Base-by-base conservation (phyloP, 2,113 vertebrate species). In the Scomber japonicus region DNA sequence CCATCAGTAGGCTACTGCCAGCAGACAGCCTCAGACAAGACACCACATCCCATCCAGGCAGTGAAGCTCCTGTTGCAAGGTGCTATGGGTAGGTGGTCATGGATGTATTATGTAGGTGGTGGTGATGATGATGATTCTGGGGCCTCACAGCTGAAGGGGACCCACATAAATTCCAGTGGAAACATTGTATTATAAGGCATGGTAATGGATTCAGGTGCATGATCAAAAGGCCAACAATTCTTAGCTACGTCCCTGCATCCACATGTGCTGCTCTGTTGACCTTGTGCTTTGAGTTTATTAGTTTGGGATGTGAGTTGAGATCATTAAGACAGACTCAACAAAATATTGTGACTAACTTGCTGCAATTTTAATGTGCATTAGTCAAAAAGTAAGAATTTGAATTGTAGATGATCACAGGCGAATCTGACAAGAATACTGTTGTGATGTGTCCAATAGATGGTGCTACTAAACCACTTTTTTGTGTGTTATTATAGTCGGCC, bases 391-490 rank as follows among this genome's bases (percentile, higher is more conserved):
- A 17, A 44, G 2, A 69, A 69, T 49, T 3, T 8, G 1, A 35
- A 48, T 12, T 48, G 27, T 50, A 24, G 35, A 5, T 60, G 9
- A 8, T 8, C 17, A 50, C 5, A 19, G 13, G 10, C 14, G 66
- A 16, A n/a, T 35, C 1, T 62, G 8, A 27, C 12, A 62, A 0
- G 30, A 24, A n/a, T 40, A 13, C 1, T 62, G 2, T 12, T 69
- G 12, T 14, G 6, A 0, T 3, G 1, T 40, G 12, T 27, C 79
- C 86, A 68, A 8, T 57, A 89, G 90, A 82, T 82, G 82, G 82
- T 3, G 84, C 50, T 59, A 76, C 49, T 51, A 68, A 27, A 55
- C 31, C 4, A 65, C 14, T 1, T 48, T 40, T 74, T 7, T 9
- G 2, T 46, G 12, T 50, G 19, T 53, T 14, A 54, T 11, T 4